Evolutionary conservation across 2,113 vertebrate species (phyloP), one percentile per base, ranked within the genome.

Genomic region (Cinclus cinclus): DNA sequence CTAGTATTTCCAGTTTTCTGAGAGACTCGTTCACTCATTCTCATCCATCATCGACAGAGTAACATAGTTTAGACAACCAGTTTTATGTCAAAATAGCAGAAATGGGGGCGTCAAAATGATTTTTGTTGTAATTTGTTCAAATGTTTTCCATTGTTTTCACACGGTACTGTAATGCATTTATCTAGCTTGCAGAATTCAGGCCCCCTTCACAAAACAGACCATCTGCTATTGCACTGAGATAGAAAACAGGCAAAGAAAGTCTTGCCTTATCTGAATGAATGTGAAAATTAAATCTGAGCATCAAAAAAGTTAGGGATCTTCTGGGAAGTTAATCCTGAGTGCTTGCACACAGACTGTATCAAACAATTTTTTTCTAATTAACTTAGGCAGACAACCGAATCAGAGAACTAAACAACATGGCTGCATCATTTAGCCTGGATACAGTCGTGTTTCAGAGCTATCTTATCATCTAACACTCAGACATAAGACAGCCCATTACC

Each of bases 341-440:
- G 31, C n/a, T 81, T 20, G 12, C 13, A 63, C 8, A 50, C 6
- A 68, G 33, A n/a, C 35, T 20, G 15, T 27, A 76, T 33, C 12
- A 50, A 77, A 46, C 33, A 33, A 1, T 30, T 71, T 44, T 65
- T 71, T 84, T 17, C 60, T 24, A 49, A 89, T 39, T 76, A 87
- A 94, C n/a, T 89, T 70, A 6, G 2, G 58, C 69, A 65, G 62
- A 69, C 27, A 62, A 42, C 9, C 3, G 6, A 89, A 74, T 27
- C 35, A 17, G 75, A 74, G 87, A 63, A 69, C 79, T 80, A 24
- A 84, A 85, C 81, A 95, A 96, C 67, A 95, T 95, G 95, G 94
- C 93, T 94, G 89, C 81, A 95, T 69, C 59, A 37, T 68, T 79
- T 44, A 76, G 80, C 53, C 46, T 35, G 39, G 39, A 69, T 14